Percentiles rank a stretch among this genome's conserved stretches.
Evolutionary conservation across 2,888 invertebrate genomes (phyloP).

Genomic region (Neoitamus cyanurus): DNA sequence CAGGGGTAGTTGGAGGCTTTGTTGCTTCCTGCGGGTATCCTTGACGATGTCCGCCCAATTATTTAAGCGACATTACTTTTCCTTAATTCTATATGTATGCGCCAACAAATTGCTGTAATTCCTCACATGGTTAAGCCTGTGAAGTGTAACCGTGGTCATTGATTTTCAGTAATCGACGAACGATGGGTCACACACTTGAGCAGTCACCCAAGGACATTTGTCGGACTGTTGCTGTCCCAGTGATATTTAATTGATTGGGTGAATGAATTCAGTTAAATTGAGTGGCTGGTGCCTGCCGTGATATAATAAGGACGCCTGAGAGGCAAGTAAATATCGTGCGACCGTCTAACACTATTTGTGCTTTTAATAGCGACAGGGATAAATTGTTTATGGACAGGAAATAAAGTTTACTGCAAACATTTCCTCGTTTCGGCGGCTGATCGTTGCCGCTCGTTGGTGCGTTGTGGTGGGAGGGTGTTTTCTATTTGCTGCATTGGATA

Average conservation of each 20-base stretch:
- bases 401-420: background rate
- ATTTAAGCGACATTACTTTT: background rate
- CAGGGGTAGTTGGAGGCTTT: background rate
- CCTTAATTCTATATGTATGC: constrained; percentile 8
- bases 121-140: background rate
- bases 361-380: background rate
- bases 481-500: no score
- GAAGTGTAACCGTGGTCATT: background rate
- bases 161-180: constrained; percentile 12
- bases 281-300: background rate
- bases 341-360: constrained; percentile 2
- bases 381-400: background rate
- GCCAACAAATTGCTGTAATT: constrained; percentile 43
- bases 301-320: background rate
- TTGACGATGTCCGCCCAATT: constrained; percentile 25
- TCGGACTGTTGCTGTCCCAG: background rate
- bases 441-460: background rate
- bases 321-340: background rate
- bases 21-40: constrained; percentile 1
- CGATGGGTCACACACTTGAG: background rate
- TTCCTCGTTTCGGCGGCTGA: background rate
- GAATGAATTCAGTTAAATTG: background rate
- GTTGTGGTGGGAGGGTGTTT: background rate
- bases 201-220: background rate
- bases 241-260: constrained; percentile 11